Evolutionary conservation across 2,888 invertebrate genomes (phyloP), one percentile per base, ranked within the genome.

Genomic region (Pachycephus smyrnensis): DNA sequence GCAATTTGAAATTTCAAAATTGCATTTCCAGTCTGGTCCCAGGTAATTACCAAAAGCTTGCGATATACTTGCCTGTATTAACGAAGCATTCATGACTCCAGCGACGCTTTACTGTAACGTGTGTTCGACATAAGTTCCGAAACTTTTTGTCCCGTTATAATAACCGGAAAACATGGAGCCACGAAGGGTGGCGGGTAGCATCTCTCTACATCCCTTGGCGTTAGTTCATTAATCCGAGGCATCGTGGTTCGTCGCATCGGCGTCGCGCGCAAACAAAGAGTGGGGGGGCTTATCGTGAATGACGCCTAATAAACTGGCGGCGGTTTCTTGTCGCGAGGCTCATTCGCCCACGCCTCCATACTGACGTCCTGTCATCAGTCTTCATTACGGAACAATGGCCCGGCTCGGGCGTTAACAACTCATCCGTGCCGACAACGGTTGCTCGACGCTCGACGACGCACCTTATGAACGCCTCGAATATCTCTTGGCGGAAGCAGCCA

Each of bases 261-360:
- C 55, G 55, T 55, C 55, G 55, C 55, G 78, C 82, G 76, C 83
- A 85, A 88, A 88, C 87, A 88, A 87, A 87, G 87, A 86, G 85
- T 84, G 80, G 82, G 84, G 80, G 82, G 84, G 86, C 85, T 87
- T 85, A 88, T 85, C 87, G 85, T 81, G 85, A 85, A 86, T 86
- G 89, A 86, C 85, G 84, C 85, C 88, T 87, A 89, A 89, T 89
- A 89, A 89, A 89, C 88, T 86, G 85, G 84, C 86, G 85, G 84
- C 83, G 86, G 86, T 82, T 85, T 86, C 86, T 86, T 87, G 84
- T 82, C 75, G 75, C 80, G 81, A 80, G 77, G 83, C 85, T 85
- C 84, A 83, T 86, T 86, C 84, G 71, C 33, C 40, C 74, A 76
- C 79, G 75, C 73, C 74, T 74, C 73, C 40, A 69, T 80, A 80